Conservation (phyloP, 1,140 invertebrate species). For the Octopus bimaculoides region DNA sequence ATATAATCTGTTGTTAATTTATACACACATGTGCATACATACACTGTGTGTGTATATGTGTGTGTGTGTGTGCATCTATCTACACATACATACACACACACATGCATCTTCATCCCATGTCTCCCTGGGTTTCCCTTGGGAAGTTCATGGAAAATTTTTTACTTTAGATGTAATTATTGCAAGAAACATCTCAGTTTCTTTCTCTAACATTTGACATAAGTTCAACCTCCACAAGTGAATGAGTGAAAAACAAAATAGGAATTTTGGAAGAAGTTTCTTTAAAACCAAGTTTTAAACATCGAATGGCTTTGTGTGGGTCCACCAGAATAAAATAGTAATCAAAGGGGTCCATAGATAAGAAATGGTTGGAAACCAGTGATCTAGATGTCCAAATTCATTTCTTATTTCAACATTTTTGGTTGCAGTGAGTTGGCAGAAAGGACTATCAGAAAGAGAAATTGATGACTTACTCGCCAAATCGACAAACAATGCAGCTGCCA, state of each 20-base stretch:
- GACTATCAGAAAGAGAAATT: constrained; percentile 55
- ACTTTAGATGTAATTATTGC: not conserved
- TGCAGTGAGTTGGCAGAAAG: constrained; percentile 56
- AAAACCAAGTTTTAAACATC: too few relatives aligned
- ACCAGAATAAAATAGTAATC: too few relatives aligned
- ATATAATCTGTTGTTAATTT: constrained; percentile 10
- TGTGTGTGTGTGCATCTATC: not conserved
- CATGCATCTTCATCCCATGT: not conserved
- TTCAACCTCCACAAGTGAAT: too few relatives aligned
- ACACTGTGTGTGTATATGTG: not conserved
- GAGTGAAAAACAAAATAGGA: too few relatives aligned
- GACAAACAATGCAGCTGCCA: constrained; percentile 20
- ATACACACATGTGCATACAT: not conserved
- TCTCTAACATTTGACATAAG: too few relatives aligned
- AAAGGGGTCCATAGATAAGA: too few relatives aligned
- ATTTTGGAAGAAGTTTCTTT: too few relatives aligned
- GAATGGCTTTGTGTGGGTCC: too few relatives aligned
- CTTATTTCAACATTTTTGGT: not conserved
- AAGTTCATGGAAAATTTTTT: not conserved
- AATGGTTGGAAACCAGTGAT: too few relatives aligned
- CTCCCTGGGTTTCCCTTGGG: not conserved
- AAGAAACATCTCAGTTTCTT: not conserved
- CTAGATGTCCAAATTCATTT: not conserved
- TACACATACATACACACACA: not conserved
- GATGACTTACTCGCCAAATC: constrained; percentile 49